Evolutionary conservation across 2,888 invertebrate species (phyloP).

Genomic region (Drosophila quinaria): DNA sequence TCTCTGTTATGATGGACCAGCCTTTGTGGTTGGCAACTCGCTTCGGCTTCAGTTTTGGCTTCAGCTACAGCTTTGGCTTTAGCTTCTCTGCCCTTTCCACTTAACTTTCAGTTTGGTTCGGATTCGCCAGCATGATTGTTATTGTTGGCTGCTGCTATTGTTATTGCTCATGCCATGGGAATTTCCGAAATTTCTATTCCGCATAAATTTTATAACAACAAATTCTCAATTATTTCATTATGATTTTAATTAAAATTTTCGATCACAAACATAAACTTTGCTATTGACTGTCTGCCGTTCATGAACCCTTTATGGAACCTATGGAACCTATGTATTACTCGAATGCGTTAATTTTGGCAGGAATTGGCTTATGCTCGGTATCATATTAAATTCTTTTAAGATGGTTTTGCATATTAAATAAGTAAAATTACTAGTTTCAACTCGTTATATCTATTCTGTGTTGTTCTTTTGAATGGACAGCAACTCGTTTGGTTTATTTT

Average conservation of each 20-base stretch:
- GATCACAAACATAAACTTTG: slow-evolving; percentile 58
- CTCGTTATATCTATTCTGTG: background rate
- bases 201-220: slow-evolving; percentile 77
- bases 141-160: slow-evolving; percentile 54
- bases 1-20: slow-evolving; percentile 58
- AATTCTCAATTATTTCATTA: slow-evolving; percentile 80
- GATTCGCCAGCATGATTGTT: slow-evolving; percentile 54
- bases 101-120: slow-evolving; percentile 6
- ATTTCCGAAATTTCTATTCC: slow-evolving; percentile 70
- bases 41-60: background rate
- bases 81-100: background rate
- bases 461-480: background rate
- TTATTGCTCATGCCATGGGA: slow-evolving; percentile 63
- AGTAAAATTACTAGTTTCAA: background rate
- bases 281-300: slow-evolving; percentile 10
- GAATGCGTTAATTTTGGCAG: slow-evolving; percentile 19
- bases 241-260: slow-evolving; percentile 82
- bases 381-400: slow-evolving; percentile 26
- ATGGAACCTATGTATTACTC: slow-evolving; percentile 17
- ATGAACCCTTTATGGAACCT: slow-evolving; percentile 13
- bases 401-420: slow-evolving; percentile 8
- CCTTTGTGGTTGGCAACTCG: slow-evolving; percentile 54
- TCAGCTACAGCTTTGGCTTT: background rate
- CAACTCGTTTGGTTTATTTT: slow-evolving; percentile 9
- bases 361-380: slow-evolving; percentile 17